These are phyloP conservation scores for Corydoras sp. DNA, from an alignment of 2,113 vertebrate species.

Conservation along the genomic window DNA sequence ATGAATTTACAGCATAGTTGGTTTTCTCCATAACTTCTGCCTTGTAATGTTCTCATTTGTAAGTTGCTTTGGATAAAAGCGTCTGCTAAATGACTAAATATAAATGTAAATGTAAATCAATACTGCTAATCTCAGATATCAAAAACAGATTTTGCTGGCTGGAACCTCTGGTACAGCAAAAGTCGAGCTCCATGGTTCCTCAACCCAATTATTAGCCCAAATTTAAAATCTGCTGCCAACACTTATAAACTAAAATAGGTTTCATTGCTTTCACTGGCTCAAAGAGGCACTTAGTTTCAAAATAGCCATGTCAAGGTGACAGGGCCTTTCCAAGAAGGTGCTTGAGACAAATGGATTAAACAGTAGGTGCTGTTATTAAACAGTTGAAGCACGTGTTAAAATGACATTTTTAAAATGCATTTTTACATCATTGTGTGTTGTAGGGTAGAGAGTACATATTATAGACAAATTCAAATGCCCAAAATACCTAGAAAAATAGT, in stretches of 20 bases:
- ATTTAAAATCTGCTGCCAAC: constrained; percentile 11
- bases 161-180: constrained; percentile 14
- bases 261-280: constrained; percentile 10
- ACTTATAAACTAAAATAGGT: constrained; percentile 14
- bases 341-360: background rate
- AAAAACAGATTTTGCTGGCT: constrained; percentile 26
- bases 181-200: background rate
- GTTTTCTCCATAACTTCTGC: no score
- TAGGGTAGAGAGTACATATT: no score
- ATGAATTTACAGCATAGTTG: no score
- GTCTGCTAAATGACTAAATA: no score
- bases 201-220: constrained; percentile 14
- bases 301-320: constrained; percentile 1
- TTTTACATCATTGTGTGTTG: no score
- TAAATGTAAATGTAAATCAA: background rate
- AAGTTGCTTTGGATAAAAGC: no score
- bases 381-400: background rate
- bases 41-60: no score
- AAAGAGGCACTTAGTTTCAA: constrained; percentile 21
- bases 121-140: constrained; percentile 25
- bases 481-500: no score
- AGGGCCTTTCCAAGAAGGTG: background rate
- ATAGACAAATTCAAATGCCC: no score
- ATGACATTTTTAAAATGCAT: background rate
- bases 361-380: background rate